These are phyloP conservation scores for Calyptomena viridis DNA, from an alignment of 2,113 vertebrate genomes.

Conservation along the genomic window DNA sequence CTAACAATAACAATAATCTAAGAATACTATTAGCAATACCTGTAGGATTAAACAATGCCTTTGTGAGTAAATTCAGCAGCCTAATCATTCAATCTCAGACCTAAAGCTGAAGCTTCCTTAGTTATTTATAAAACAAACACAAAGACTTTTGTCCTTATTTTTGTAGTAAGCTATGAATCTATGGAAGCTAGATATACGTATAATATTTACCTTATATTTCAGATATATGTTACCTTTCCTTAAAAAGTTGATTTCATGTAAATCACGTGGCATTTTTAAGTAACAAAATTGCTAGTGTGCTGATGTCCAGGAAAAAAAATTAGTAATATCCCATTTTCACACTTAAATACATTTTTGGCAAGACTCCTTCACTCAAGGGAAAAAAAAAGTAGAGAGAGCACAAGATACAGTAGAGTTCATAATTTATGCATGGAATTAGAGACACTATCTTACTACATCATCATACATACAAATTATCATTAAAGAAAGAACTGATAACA, in stretches of 20 bases:
- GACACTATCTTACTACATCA: background rate
- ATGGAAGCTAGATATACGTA: background rate
- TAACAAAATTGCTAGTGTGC: background rate
- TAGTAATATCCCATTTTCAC: background rate
- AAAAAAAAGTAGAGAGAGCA: background rate
- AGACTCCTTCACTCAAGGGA: background rate
- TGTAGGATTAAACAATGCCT: background rate
- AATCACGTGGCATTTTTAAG: background rate
- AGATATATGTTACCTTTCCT: background rate
- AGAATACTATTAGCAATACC: background rate
- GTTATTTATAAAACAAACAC: background rate
- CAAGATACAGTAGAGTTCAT: background rate
- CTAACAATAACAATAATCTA: background rate
- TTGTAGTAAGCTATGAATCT: background rate
- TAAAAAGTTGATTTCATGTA: background rate
- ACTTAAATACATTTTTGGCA: slow-evolving; percentile 15
- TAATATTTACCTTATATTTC: background rate
- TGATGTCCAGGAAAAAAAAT: background rate
- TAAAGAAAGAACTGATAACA: slow-evolving; percentile 32
- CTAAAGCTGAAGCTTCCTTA: background rate
- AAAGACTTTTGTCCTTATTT: background rate
- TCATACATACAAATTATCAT: slow-evolving; percentile 37
- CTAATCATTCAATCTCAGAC: background rate
- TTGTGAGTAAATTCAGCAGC: background rate
- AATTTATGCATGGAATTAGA: background rate